Percentiles rank a stretch among this genome's conserved stretches.
Evolutionary conservation across 2,797 vertebrate genomes (phyloP).

Genomic region (Sebastes umbrosus): DNA sequence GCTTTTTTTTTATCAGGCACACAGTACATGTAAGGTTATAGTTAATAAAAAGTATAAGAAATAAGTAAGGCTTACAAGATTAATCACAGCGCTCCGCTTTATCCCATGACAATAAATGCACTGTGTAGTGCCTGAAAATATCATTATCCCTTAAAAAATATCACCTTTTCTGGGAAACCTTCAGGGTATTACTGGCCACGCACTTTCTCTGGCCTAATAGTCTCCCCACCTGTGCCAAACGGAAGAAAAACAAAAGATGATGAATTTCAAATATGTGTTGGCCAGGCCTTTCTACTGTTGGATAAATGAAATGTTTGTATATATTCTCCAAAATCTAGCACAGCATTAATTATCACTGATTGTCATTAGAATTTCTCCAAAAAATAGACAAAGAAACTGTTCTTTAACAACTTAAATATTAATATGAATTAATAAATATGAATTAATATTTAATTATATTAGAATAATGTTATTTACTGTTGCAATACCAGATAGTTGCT

Average conservation of each 20-base stretch:
- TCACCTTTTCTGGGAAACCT: conserved; percentile 14
- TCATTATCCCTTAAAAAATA: conserved; percentile 3
- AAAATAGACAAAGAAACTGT: not conserved
- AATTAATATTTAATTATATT: not conserved
- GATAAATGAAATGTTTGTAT: not conserved
- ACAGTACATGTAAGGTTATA: not conserved
- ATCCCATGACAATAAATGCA: not conserved
- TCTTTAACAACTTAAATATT: not conserved
- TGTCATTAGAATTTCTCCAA: not conserved
- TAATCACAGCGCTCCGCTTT: not conserved
- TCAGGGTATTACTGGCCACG: not conserved
- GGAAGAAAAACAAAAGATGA: not conserved
- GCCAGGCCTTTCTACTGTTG: not conserved
- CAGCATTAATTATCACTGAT: conserved; percentile 7
- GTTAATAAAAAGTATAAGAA: not conserved
- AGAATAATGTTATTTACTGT: not conserved
- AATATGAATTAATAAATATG: not conserved
- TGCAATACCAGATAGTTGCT: not conserved
- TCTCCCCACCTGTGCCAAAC: conserved; percentile 35
- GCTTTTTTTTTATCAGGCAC: not conserved
- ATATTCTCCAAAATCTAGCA: not conserved
- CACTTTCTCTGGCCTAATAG: conserved; percentile 21
- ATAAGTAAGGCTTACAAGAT: not conserved
- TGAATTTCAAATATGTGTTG: not conserved
- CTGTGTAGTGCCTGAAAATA: not conserved